phyloP scores from a whole-genome alignment of 2,888 invertebrate genomes.

The Synanthedon formicaeformis region DNA sequence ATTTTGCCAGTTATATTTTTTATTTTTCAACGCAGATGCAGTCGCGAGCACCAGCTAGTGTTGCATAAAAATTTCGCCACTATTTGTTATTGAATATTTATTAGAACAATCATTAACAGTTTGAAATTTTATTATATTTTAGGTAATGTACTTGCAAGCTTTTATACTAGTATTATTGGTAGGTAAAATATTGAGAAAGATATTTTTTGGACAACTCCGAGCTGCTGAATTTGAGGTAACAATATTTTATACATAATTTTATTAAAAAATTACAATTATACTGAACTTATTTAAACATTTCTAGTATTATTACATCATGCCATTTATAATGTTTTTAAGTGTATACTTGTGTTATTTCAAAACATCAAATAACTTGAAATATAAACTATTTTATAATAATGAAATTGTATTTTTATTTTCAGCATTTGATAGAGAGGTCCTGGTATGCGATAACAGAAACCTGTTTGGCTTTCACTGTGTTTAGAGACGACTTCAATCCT shows the following conservation, averaged over 20 bases:
- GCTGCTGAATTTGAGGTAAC: constrained; percentile 96
- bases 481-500: constrained; percentile 98
- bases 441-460: constrained; percentile 99
- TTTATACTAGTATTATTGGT: constrained; percentile 92
- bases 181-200: constrained; percentile 92
- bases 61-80: too few species aligned
- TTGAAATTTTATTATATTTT: constrained; percentile 37
- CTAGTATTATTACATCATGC: too few species aligned
- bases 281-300: not conserved
- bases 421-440: constrained; percentile 97
- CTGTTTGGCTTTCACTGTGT: constrained; percentile 98
- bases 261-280: constrained; percentile 4
- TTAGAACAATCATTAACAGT: not conserved
- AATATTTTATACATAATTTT: not conserved
- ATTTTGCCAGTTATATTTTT: too few species aligned
- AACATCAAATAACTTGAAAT: too few species aligned
- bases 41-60: too few species aligned
- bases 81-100: not conserved
- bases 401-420: constrained; percentile 34
- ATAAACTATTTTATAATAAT: too few species aligned
- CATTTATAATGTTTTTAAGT: too few species aligned
- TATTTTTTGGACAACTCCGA: constrained; percentile 95
- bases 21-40: too few species aligned
- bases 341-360: too few species aligned
- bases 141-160: constrained; percentile 98